A percentile compares a stretch with the other conserved stretches of the same genome.
These are phyloP conservation scores for Nymphalis c-album DNA, from an alignment of 2,888 invertebrate species.

Conservation along the genomic window DNA sequence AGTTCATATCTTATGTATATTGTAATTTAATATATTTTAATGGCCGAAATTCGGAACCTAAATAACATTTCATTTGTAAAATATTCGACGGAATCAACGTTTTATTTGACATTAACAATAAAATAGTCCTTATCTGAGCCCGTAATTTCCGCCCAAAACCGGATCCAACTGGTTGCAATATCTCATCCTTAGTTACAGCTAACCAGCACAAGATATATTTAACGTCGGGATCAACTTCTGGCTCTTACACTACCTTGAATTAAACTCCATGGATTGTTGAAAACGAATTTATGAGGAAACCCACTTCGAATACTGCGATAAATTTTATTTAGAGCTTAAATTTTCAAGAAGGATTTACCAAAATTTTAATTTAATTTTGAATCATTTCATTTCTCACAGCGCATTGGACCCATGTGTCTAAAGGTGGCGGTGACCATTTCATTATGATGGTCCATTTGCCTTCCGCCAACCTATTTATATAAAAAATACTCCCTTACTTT, in stretches of 20 bases:
- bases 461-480: no score
- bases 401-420: no score
- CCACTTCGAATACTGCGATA: constrained; percentile 8
- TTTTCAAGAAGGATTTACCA: neutral
- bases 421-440: no score
- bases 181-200: constrained; percentile 36
- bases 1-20: no score
- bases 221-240: constrained; percentile 35
- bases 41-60: no score
- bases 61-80: neutral
- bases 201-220: constrained; percentile 36
- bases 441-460: no score
- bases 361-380: neutral
- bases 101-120: neutral
- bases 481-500: no score
- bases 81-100: neutral
- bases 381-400: no score
- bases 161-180: constrained; percentile 11
- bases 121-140: constrained; percentile 1
- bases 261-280: constrained; percentile 16
- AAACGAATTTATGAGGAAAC: constrained; percentile 21
- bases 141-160: constrained; percentile 15
- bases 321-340: neutral
- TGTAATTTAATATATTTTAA: no score
- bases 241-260: constrained; percentile 27